These are phyloP conservation scores for Lepidochitona cinerea DNA, from an alignment of 2,888 invertebrate genomes.

Conservation along the genomic window DNA sequence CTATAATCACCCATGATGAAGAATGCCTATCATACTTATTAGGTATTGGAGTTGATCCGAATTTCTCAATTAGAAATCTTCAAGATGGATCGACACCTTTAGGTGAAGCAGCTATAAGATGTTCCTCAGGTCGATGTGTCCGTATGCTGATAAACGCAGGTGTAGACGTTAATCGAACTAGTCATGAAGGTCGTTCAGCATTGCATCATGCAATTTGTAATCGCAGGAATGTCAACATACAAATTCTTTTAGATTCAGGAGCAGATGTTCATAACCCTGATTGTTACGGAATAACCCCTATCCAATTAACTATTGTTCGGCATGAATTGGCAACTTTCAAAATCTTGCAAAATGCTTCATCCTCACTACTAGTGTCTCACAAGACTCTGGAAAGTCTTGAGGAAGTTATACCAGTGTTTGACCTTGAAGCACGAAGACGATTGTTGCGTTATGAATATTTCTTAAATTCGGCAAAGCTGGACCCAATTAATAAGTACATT, in stretches of 20 bases:
- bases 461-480: neutral
- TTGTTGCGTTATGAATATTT: neutral
- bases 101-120: neutral
- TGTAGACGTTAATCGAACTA: neutral
- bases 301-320: neutral
- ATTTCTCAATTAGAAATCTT: neutral
- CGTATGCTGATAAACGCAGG: neutral
- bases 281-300: neutral
- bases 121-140: neutral
- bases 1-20: neutral
- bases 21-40: neutral
- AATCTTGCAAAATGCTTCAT: neutral
- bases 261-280: neutral
- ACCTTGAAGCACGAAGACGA: neutral
- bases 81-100: neutral
- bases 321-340: neutral
- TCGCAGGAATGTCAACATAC: neutral
- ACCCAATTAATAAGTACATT: neutral
- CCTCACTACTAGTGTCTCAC: neutral
- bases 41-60: neutral
- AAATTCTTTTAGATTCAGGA: neutral
- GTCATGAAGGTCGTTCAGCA: neutral
- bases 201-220: neutral
- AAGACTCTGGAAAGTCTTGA: neutral
- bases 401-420: neutral